Base-by-base conservation (phyloP, 2,797 vertebrate species). In the Sebastes steindachneri region DNA sequence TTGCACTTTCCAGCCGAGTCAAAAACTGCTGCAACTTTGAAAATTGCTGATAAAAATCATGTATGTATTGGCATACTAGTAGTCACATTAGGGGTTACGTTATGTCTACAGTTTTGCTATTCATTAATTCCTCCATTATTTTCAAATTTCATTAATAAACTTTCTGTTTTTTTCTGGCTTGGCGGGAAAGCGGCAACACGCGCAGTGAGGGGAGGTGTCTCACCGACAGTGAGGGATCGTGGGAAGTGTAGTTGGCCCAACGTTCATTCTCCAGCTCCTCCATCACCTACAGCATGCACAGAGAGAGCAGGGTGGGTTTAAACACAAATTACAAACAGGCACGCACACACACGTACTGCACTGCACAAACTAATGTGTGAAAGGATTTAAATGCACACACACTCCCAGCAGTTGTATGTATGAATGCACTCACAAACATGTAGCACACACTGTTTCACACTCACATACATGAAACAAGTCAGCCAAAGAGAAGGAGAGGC, bases 181-280 rank as follows among this genome's bases (percentile, higher is more conserved):
- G 67, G 84, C 66, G n/a, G 45, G 65, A 85, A 87, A 77, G 64
- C 41, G 58, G 72, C 59, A 68, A 41, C 4, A 3, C 25, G 79
- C 23, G 57, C 53, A 82, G 87, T 84, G 87, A 87, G 85, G 88
- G 88, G 83, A 66, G 60, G 82, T 75, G 87, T 91, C 95, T 95
- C 93, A 99, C 98, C 96, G 96, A 92, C 86, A 97, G 97, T 12
- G 96, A 96, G 76, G 97, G 95, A 93, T 98, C 98, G 0, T 98
- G 98, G 92, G 97, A 97, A 87, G 97, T 96, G 88, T 96, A 96
- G 1, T 92, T 94, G 58, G 98, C 97, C 97, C 98, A 99, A 67
- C 97, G 97, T 83, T 99, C 98, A 26, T 97, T 99, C 88, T 99
- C 98, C 94, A 99, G 95, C 71, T 99, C 98, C 67, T 99, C 98